phyloP scores from a whole-genome alignment of 2,113 vertebrate species.

The Ibidorhyncha struthersii region DNA sequence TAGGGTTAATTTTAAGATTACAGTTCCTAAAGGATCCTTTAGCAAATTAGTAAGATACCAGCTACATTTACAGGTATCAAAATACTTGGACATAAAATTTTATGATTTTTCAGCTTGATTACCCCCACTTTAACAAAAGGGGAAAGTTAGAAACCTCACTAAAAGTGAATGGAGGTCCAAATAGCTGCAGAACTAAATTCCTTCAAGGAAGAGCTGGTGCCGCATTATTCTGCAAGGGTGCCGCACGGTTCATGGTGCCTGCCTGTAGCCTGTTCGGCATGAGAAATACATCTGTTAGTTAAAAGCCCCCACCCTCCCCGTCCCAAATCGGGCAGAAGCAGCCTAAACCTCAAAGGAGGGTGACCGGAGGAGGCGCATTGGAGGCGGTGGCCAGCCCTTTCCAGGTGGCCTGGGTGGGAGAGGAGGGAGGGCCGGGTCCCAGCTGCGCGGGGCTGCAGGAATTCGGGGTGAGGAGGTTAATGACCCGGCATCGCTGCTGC shows the following conservation, averaged over 20 bases:
- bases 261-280: fast-evolving
- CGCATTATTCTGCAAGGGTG: background rate
- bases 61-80: background rate
- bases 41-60: background rate
- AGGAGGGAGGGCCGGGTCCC: background rate
- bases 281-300: background rate
- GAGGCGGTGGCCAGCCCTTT: background rate
- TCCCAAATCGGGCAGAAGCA: background rate
- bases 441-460: background rate
- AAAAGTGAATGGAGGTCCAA: background rate
- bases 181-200: background rate
- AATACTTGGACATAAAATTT: background rate
- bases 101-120: background rate
- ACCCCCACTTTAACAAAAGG: background rate
- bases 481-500: background rate
- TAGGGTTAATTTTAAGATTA: background rate
- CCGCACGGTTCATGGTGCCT: background rate
- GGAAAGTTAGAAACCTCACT: background rate
- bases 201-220: background rate
- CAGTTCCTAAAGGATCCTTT: background rate
- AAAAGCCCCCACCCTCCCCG: background rate
- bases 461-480: conserved; percentile 64
- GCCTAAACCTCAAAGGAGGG: background rate
- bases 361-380: background rate
- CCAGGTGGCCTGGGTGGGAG: background rate